Conservation (phyloP, 2,888 invertebrate species). For the Thecocarcelia acutangulata region DNA sequence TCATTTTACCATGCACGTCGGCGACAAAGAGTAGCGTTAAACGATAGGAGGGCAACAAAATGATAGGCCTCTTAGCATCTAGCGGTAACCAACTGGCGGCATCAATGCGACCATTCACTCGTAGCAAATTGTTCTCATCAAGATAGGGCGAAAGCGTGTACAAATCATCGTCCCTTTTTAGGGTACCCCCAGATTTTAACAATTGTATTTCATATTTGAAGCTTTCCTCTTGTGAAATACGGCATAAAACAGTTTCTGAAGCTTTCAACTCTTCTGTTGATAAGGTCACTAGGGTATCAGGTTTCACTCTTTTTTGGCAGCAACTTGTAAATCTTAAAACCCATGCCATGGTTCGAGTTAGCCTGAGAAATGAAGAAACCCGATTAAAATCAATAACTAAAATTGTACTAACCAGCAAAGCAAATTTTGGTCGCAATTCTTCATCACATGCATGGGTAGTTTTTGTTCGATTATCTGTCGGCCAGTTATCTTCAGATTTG, state of each 20-base stretch:
- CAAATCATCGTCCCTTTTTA: neutral
- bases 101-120: constrained; percentile 2
- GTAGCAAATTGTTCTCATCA: constrained; percentile 1
- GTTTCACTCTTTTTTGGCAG: neutral
- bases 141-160: neutral
- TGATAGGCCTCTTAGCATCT: constrained; percentile 48
- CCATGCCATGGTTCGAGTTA: constrained; percentile 4
- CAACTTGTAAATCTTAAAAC: constrained; percentile 5
- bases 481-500: neutral
- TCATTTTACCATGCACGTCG: constrained; percentile 47
- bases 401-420: neutral
- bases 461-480: neutral
- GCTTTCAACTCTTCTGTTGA: neutral
- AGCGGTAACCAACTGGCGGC: constrained; percentile 10
- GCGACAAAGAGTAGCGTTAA: constrained; percentile 36
- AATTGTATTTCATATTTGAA: neutral
- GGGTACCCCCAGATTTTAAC: neutral
- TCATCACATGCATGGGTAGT: neutral
- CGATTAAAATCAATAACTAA: neutral
- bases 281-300: neutral
- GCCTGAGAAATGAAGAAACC: constrained; percentile 31
- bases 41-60: constrained; percentile 44
- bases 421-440: constrained; percentile 14
- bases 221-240: constrained; percentile 15
- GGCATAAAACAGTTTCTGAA: constrained; percentile 5